Evolutionary conservation across 2,113 vertebrate genomes (phyloP).

Genomic region (Mobula hypostoma): DNA sequence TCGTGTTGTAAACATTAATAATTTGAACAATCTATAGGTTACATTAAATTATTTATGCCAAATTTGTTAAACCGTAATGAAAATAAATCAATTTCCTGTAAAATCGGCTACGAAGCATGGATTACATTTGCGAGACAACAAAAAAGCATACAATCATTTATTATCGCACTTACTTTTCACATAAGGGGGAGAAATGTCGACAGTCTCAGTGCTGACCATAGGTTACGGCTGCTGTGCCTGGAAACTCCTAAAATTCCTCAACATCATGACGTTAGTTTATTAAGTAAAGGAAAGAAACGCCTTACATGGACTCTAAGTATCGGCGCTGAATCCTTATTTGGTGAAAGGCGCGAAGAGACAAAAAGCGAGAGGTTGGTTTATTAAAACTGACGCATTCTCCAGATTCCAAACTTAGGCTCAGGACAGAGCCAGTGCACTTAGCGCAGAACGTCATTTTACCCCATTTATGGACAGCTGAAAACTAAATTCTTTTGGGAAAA

Average conservation of each 20-base stretch:
- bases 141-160: constrained; percentile 22
- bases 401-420: constrained; percentile 52
- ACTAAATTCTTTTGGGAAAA: background rate
- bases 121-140: background rate
- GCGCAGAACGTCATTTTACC: background rate
- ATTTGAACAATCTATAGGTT: no score
- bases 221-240: background rate
- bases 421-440: background rate
- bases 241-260: constrained; percentile 2
- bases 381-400: constrained; percentile 68
- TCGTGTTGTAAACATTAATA: no score
- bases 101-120: constrained; percentile 3
- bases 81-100: background rate
- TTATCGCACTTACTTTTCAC: background rate
- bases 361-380: constrained; percentile 51
- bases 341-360: constrained; percentile 60
- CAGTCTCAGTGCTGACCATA: no score
- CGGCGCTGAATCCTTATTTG: background rate
- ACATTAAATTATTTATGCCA: no score
- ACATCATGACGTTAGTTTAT: constrained; percentile 15
- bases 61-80: background rate
- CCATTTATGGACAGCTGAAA: background rate
- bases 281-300: constrained; percentile 13
- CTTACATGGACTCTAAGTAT: constrained; percentile 19
- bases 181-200: background rate